Percentiles rank a stretch among this genome's conserved stretches.
Evolutionary conservation across 2,113 vertebrate species (phyloP).

Genomic region (Gasterosteus aculeatus): DNA sequence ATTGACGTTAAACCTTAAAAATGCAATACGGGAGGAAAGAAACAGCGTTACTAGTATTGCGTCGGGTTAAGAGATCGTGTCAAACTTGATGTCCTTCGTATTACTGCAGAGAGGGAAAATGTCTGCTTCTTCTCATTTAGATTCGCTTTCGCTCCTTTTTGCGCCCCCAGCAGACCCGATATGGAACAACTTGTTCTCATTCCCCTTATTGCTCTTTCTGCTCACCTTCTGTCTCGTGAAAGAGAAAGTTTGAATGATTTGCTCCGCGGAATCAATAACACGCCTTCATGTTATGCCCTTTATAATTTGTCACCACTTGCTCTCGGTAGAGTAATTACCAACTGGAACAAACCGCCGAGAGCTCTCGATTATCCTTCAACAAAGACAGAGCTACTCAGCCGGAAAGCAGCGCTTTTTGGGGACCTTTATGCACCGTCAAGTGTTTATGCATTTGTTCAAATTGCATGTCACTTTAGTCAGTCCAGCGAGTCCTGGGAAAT

Average conservation of each 20-base stretch:
- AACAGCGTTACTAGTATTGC: slow-evolving; percentile 10
- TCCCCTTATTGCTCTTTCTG: background rate
- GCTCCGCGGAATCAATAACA: slow-evolving; percentile 27
- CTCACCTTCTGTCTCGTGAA: background rate
- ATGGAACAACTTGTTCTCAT: background rate
- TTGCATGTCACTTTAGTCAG: slow-evolving; percentile 16
- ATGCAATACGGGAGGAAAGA: slow-evolving; percentile 17
- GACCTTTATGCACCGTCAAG: slow-evolving; percentile 1
- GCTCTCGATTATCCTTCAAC: slow-evolving; percentile 45
- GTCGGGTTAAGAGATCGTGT: background rate
- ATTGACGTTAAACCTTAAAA: slow-evolving; percentile 36
- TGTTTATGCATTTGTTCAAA: background rate
- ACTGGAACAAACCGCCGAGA: slow-evolving; percentile 22
- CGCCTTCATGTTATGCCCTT: slow-evolving; percentile 25
- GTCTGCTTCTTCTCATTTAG: background rate
- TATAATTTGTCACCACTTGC: slow-evolving; percentile 37
- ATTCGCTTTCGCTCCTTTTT: background rate
- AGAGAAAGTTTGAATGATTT: slow-evolving; percentile 8
- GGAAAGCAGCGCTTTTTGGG: slow-evolving; percentile 10
- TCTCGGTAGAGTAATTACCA: slow-evolving; percentile 29
- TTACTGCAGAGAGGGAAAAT: background rate
- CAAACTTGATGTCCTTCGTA: background rate
- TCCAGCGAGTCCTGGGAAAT: slow-evolving; percentile 34
- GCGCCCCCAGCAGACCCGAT: background rate
- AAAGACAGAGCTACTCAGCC: slow-evolving; percentile 12